Evolutionary conservation across 2,888 invertebrate species (phyloP), one percentile per base, ranked within the genome.

Genomic region (Brenthis hecate): DNA sequence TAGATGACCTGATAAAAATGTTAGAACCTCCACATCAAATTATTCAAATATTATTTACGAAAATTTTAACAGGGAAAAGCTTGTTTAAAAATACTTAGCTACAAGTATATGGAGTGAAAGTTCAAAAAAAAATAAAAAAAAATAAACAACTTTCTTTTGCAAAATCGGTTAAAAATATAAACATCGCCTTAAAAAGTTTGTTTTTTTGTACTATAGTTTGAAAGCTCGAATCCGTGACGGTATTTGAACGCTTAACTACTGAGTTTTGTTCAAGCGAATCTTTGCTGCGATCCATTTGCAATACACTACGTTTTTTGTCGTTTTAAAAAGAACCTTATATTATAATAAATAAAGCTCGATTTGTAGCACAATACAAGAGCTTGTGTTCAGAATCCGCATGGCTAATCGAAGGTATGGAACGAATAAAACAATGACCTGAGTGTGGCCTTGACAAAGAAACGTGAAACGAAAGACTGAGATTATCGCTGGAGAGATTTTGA

Each of bases 361-460:
- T 70, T 74, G 0, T 36, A 53, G 36, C 36, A n/a, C 51, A 57
- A 56, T 23, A 14, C 32, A 32, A 56, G 73, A 66, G 72, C 76
- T 71, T 73, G 70, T 72, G 74, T 72, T 72, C 69, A 71, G 69
- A 71, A 65, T 71, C 72, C 73, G 80, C 81, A 80, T 82, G 65
- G 75, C 80, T 72, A 84, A 85, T 84, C 75, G 74, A 69, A 68
- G 77, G 77, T 74, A 81, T 76, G 78, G 77, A 80, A 80, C 78
- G 76, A 84, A 84, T 80, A 81, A 84, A 83, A 85, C 82, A 82
- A 83, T 83, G 83, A 81, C 80, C 78, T 70, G 72, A 71, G 58
- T 56, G 71, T 73, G 78, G 77, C 80, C 80, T 82, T 83, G 81
- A 77, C 74, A 72, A 66, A 66, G 72, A 66, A 74, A 71, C 61